These are phyloP conservation scores for Pteronura brasiliensis DNA, from an alignment of 2,113 vertebrate genomes.

Conservation along the genomic window DNA sequence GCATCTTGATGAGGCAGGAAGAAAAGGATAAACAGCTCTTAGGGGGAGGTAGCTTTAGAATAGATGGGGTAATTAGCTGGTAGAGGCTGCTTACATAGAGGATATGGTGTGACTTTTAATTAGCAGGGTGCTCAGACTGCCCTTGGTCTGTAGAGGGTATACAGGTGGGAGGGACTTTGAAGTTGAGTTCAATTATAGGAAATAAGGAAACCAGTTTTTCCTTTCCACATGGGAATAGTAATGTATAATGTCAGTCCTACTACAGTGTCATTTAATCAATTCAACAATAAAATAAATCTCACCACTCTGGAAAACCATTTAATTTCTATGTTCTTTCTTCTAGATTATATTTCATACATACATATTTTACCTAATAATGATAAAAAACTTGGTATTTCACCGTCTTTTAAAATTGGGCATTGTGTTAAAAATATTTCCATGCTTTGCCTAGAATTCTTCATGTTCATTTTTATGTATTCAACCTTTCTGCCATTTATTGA, in stretches of 20 bases:
- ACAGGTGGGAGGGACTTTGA: neutral
- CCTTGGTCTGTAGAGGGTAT: neutral
- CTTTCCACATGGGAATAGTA: neutral
- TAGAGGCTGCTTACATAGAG: neutral
- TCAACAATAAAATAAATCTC: neutral
- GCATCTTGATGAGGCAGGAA: neutral
- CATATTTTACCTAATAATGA: neutral
- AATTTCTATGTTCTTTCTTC: neutral
- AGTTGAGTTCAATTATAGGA: neutral
- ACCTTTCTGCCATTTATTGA: neutral
- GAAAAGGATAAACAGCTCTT: neutral
- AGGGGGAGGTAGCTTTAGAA: neutral
- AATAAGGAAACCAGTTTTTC: neutral
- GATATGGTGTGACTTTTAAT: neutral
- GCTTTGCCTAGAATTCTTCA: neutral
- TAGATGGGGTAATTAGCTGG: neutral
- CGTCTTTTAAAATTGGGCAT: conserved; percentile 10
- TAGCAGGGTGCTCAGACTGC: neutral
- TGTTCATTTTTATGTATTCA: neutral
- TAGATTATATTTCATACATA: neutral
- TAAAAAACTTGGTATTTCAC: neutral
- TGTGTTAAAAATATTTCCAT: neutral
- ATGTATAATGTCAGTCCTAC: neutral
- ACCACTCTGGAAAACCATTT: neutral
- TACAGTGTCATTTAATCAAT: neutral